phyloP scores from a whole-genome alignment of 1,140 invertebrate species.

The Eupristina koningsbergeri region DNA sequence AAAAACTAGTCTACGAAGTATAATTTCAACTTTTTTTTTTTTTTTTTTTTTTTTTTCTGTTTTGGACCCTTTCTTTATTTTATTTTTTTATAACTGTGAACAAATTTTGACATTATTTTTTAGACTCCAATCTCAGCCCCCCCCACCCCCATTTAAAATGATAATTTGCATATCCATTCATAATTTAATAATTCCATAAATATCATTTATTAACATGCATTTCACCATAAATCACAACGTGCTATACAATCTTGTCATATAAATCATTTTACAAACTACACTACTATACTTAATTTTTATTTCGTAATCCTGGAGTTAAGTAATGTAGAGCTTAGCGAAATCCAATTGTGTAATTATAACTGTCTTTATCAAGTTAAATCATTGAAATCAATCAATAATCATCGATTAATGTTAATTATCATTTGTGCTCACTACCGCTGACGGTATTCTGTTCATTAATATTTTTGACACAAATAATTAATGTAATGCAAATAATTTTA shows the following conservation, averaged over 20 bases:
- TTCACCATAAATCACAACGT: not conserved
- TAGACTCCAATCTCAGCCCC: not conserved
- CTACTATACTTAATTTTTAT: constrained; percentile 10
- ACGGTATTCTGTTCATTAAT: constrained; percentile 4
- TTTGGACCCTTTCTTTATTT: constrained; percentile 9
- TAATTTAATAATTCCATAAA: not conserved
- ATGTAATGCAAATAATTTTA: constrained; percentile 24
- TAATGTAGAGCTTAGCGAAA: not conserved
- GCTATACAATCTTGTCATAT: not conserved
- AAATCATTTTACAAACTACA: not conserved
- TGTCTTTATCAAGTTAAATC: not conserved
- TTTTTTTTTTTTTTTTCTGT: constrained; percentile 13
- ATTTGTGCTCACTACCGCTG: not conserved
- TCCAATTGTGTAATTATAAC: not conserved
- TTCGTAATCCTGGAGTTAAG: not conserved
- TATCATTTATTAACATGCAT: constrained; percentile 14
- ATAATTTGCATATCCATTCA: not conserved
- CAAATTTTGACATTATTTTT: not conserved
- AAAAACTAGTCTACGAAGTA: constrained; percentile 36
- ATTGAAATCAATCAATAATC: not conserved
- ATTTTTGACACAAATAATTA: constrained; percentile 2
- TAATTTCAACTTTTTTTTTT: constrained; percentile 14
- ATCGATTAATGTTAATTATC: constrained; percentile 3
- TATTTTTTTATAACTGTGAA: not conserved
- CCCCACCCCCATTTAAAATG: not conserved